A percentile compares a stretch with the other conserved stretches of the same genome.
These are phyloP conservation scores for Eciton burchellii DNA, from an alignment of 1,140 invertebrate genomes.

Conservation along the genomic window DNA sequence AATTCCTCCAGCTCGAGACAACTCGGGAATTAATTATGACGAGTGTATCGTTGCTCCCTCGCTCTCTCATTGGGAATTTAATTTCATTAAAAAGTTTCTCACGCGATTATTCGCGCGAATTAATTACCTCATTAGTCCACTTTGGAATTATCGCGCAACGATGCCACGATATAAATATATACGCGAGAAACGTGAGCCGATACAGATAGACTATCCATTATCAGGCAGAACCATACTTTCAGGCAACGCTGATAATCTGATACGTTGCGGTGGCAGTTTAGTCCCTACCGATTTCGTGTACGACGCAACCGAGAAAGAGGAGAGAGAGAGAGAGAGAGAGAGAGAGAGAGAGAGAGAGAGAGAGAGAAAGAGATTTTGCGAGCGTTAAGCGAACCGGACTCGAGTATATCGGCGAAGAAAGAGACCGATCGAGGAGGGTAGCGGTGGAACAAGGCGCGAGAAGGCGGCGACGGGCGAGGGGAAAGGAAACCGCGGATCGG, in stretches of 20 bases:
- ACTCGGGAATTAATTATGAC: constrained; percentile 17
- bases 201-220: neutral
- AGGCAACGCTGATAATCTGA: neutral
- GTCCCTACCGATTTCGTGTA: neutral
- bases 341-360: too few species aligned
- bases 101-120: neutral
- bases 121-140: neutral
- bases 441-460: neutral
- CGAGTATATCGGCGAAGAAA: neutral
- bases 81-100: neutral
- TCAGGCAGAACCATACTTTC: neutral
- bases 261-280: neutral
- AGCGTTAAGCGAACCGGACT: neutral
- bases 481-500: constrained; percentile 15
- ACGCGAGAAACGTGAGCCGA: neutral
- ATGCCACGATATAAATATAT: neutral
- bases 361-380: neutral
- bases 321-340: too few species aligned
- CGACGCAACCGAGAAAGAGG: too few species aligned
- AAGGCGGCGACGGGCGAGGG: neutral
- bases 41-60: neutral
- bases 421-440: neutral
- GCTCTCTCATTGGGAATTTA: neutral
- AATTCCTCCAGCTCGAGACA: neutral
- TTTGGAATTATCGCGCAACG: neutral